These are phyloP conservation scores for Lucilia cuprina DNA, from an alignment of 1,140 invertebrate species.

Conservation along the genomic window DNA sequence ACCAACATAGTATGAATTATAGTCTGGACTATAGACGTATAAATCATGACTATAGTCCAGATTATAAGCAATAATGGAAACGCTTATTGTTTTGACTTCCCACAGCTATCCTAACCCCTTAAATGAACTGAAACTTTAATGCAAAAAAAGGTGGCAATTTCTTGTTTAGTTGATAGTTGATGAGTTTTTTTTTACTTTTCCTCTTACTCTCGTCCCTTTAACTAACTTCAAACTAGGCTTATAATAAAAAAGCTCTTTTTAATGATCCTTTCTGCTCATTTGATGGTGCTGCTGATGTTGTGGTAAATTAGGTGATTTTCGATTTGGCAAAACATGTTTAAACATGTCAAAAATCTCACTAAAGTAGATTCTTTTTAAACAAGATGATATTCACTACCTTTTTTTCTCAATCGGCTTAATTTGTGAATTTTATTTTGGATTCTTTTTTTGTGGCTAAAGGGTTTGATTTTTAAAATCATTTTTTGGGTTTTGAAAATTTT, in stretches of 20 bases:
- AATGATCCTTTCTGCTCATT: background rate
- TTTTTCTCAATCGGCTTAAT: background rate
- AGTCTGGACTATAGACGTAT: too few relatives aligned
- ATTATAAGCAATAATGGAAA: background rate
- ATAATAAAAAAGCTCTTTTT: background rate
- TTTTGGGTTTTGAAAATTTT: constrained; percentile 14
- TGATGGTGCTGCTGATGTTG: constrained; percentile 34
- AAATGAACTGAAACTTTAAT: background rate
- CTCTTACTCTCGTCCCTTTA: background rate
- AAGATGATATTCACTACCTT: background rate
- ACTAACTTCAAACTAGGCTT: background rate
- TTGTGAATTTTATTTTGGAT: too few relatives aligned
- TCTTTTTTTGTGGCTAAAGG: background rate
- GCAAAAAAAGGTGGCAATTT: constrained; percentile 5
- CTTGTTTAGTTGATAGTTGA: constrained; percentile 10
- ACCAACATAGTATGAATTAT: too few relatives aligned
- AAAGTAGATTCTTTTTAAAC: constrained; percentile 26
- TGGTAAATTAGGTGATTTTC: constrained; percentile 61
- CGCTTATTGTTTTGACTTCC: background rate
- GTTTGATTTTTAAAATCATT: background rate
- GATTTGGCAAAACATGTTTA: constrained; percentile 60
- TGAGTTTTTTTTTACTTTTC: background rate
- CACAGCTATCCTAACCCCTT: background rate
- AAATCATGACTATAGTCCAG: too few relatives aligned
- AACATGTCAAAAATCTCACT: constrained; percentile 35